phyloP scores from a whole-genome alignment of 2,113 vertebrate genomes.

The Notarius lentiginosus region DNA sequence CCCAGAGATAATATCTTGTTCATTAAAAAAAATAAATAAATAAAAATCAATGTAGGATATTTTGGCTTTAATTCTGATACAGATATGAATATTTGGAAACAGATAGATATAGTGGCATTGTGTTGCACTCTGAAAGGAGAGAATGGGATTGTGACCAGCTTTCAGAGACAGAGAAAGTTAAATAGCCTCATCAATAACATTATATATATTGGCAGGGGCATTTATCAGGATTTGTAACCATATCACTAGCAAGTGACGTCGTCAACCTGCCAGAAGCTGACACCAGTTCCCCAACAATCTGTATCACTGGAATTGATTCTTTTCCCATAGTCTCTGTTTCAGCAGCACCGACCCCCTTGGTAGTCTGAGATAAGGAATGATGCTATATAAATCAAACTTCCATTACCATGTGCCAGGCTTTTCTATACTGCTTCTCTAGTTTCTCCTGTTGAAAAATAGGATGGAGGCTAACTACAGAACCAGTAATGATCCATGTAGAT shows the following conservation, averaged over 20 bases:
- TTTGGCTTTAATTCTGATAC: not conserved
- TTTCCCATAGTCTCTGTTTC: constrained; percentile 39
- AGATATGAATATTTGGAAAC: not conserved
- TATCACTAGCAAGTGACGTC: constrained; percentile 74
- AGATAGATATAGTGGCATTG: not conserved
- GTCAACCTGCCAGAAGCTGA: constrained; percentile 49
- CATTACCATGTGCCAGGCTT: constrained; percentile 18
- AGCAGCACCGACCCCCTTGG: constrained; percentile 50
- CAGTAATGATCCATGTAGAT: constrained; percentile 20
- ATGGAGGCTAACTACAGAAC: constrained; percentile 11
- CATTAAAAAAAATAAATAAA: not conserved
- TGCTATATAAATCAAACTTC: constrained; percentile 57
- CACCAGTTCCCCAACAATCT: constrained; percentile 47
- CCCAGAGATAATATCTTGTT: not conserved
- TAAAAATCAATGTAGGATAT: not conserved
- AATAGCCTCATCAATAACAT: constrained; percentile 74
- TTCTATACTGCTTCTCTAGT: not conserved
- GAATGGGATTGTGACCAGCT: constrained; percentile 46
- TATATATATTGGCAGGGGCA: constrained; percentile 68
- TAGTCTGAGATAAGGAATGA: constrained; percentile 58
- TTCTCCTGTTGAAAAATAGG: constrained; percentile 2
- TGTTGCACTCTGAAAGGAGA: constrained; percentile 27
- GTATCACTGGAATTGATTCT: constrained; percentile 60
- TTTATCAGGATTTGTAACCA: constrained; percentile 75
- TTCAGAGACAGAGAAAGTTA: constrained; percentile 61